These are phyloP conservation scores for Parnassius orleans DNA, from an alignment of 2,888 invertebrate species.

Conservation along the genomic window DNA sequence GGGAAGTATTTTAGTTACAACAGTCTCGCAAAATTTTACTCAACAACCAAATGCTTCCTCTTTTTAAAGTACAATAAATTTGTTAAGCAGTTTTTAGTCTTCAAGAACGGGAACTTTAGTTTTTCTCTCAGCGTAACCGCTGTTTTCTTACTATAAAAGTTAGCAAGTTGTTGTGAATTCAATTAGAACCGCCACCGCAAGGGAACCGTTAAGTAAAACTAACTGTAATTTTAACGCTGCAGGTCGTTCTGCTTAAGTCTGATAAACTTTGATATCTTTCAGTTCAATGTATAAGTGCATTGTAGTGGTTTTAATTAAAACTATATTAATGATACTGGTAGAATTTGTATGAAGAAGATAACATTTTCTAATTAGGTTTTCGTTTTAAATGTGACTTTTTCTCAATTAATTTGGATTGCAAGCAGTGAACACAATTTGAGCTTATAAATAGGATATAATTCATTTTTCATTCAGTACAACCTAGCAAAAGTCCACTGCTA, in stretches of 20 bases:
- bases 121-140: slow-evolving; percentile 27
- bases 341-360: too few relatives aligned
- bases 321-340: too few relatives aligned
- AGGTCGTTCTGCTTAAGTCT: slow-evolving; percentile 15
- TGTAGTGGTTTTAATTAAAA: too few relatives aligned
- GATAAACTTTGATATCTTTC: slow-evolving; percentile 8
- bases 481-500: too few relatives aligned
- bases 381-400: too few relatives aligned
- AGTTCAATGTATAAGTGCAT: neutral
- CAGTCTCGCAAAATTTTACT: too few relatives aligned
- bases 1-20: too few relatives aligned
- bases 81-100: slow-evolving; percentile 12
- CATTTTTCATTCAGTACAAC: too few relatives aligned
- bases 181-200: slow-evolving; percentile 28
- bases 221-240: slow-evolving; percentile 11
- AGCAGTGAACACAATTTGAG: too few relatives aligned
- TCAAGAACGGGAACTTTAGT: slow-evolving; percentile 7
- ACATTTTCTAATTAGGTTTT: too few relatives aligned
- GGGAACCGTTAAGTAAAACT: slow-evolving; percentile 21
- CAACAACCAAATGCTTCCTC: neutral
- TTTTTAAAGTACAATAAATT: slow-evolving; percentile 1
- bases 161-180: slow-evolving; percentile 33
- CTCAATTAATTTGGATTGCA: too few relatives aligned
- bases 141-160: slow-evolving; percentile 33
- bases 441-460: too few relatives aligned